Evolutionary conservation across 2,113 vertebrate genomes (phyloP).

Genomic region (Phylloscopus trochiloides): DNA sequence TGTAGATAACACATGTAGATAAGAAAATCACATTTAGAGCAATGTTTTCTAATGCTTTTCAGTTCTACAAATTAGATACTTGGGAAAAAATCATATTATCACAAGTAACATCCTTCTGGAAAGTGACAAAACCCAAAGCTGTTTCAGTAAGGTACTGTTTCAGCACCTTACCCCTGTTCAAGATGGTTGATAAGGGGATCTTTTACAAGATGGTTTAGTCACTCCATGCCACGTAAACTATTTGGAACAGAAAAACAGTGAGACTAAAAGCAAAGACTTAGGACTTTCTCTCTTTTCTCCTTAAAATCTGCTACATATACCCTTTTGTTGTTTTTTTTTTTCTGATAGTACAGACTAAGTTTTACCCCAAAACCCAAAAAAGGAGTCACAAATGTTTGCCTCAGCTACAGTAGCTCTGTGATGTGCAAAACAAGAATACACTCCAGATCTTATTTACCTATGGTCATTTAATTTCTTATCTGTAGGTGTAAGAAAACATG

Average conservation of each 20-base stretch:
- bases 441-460: background rate
- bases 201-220: slow-evolving; percentile 14
- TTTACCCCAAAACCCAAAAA: background rate
- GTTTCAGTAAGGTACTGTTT: background rate
- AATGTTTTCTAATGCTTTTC: background rate
- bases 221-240: background rate
- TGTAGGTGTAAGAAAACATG: background rate
- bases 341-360: background rate
- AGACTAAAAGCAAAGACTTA: background rate
- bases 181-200: background rate
- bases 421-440: background rate
- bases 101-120: background rate
- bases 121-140: background rate
- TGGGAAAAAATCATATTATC: background rate
- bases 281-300: background rate
- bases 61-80: background rate
- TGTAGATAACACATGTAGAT: background rate
- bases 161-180: background rate
- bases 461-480: background rate
- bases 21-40: background rate
- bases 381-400: background rate
- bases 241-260: background rate
- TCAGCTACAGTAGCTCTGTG: background rate
- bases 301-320: background rate
- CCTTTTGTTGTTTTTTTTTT: background rate